Evolutionary conservation across 2,797 vertebrate genomes (phyloP).

Genomic region (Acipenser ruthenus): DNA sequence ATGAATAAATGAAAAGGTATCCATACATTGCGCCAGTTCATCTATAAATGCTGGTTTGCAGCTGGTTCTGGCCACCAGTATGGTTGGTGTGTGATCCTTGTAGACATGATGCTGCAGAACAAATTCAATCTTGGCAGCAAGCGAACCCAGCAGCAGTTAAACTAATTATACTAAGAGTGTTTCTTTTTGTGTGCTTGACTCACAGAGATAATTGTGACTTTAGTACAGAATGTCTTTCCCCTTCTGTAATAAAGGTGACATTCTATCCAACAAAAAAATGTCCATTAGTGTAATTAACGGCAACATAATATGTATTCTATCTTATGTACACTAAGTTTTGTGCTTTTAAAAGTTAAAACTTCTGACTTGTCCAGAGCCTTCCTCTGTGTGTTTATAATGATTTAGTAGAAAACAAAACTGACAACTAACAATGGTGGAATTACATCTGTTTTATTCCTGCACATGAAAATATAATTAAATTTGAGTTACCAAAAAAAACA

Average conservation of each 20-base stretch:
- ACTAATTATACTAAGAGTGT: constrained; percentile 57
- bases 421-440: too few relatives aligned
- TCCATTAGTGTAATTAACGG: constrained; percentile 69
- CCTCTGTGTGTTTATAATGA: too few relatives aligned
- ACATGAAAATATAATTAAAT: too few relatives aligned
- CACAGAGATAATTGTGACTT: constrained; percentile 56
- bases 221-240: constrained; percentile 42
- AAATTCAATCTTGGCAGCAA: constrained; percentile 47
- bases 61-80: too few relatives aligned
- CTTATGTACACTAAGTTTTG: constrained; percentile 45
- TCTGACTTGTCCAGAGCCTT: too few relatives aligned
- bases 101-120: background rate
- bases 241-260: constrained; percentile 37
- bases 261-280: constrained; percentile 46
- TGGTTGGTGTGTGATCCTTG: background rate
- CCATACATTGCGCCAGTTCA: too few relatives aligned
- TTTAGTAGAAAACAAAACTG: too few relatives aligned
- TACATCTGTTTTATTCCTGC: too few relatives aligned
- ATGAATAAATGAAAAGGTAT: too few relatives aligned
- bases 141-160: constrained; percentile 46
- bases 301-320: constrained; percentile 55
- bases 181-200: constrained; percentile 38
- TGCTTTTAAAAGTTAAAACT: constrained; percentile 7
- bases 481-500: too few relatives aligned
- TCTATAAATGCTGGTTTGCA: too few relatives aligned